Evolutionary conservation across 92 coral and sea anemone species (phyloP), one percentile per base, ranked within the genome.

Genomic region (Bergia sp.): DNA sequence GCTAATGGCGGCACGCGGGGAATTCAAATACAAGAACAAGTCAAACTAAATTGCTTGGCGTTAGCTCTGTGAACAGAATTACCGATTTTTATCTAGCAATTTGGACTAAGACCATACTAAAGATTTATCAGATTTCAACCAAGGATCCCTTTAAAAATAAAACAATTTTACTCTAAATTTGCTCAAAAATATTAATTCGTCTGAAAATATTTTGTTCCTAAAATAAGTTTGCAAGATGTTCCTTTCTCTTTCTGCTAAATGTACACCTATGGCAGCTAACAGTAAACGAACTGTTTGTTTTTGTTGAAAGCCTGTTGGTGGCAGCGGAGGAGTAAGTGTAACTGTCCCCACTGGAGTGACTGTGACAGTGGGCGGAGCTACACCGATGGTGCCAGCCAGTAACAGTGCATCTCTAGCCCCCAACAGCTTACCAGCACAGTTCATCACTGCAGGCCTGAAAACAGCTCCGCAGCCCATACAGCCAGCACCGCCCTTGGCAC

Each of bases 401-500:
- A 93, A 92, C 82, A 90, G 93, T 85, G 79, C 85, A 21, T 74
- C 96, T 20, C 90, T 93, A 12, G 86, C 98, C 7, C 86, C 95
- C 47, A 95, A 94, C 29, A 90, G 90, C 23, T 66, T 97, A 53
- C 93, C 93, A 73, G 96, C 96, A 11, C 96, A 97, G 97, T 97
- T 97, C 87, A 97, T 97, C 45, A 91, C 97, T 10, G 92, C 97
- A 61, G 96, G 96, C 42, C 92, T 96, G 88, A 96, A 96, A 87
- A 89, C 96, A 13, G 90, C 87, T 78, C 93, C 93, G 39, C 99
- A 94, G 71, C 91, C 97, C 13, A 94, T 95, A 74, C 99, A 97
- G 37, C 97, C 96, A 36, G 98, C 98, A 6, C 97, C 97, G 37
- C 92, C 99, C 36, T 86, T 97, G 18, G 92, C 99, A 37, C 86